These are phyloP conservation scores for Drosophila baimaii DNA, from an alignment of 1,140 invertebrate species.

Conservation along the genomic window DNA sequence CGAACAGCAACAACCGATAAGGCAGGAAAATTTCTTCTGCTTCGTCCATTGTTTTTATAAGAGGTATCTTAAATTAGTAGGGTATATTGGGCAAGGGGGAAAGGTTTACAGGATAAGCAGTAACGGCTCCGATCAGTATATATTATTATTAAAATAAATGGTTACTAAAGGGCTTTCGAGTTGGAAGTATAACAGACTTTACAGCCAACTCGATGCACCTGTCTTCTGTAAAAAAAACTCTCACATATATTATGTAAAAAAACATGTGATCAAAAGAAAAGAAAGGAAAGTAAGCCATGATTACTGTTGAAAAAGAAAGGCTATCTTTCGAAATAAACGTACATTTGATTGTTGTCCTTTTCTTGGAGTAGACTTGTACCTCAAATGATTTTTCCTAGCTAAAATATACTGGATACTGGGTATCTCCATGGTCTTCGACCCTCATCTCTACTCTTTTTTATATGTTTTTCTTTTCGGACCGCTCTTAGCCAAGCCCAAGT, in stretches of 20 bases:
- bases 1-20: slow-evolving; percentile 55
- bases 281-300: too few relatives aligned
- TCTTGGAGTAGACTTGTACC: neutral
- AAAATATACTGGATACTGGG: neutral
- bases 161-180: too few relatives aligned
- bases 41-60: slow-evolving; percentile 36
- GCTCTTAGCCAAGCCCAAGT: slow-evolving; percentile 42
- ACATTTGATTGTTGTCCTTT: neutral
- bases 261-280: neutral
- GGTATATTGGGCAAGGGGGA: neutral
- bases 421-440: neutral
- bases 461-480: slow-evolving; percentile 41
- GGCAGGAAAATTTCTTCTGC: slow-evolving; percentile 48
- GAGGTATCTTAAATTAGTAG: neutral
- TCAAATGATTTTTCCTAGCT: neutral
- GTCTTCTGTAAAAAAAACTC: too few relatives aligned
- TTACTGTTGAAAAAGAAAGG: neutral
- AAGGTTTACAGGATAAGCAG: neutral
- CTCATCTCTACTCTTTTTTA: slow-evolving; percentile 9
- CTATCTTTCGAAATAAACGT: too few relatives aligned
- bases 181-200: too few relatives aligned
- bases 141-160: neutral
- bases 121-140: neutral
- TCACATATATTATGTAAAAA: too few relatives aligned
- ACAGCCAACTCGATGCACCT: too few relatives aligned